These are phyloP conservation scores for Epiblema foenella DNA, from an alignment of 2,888 invertebrate genomes.

Conservation along the genomic window DNA sequence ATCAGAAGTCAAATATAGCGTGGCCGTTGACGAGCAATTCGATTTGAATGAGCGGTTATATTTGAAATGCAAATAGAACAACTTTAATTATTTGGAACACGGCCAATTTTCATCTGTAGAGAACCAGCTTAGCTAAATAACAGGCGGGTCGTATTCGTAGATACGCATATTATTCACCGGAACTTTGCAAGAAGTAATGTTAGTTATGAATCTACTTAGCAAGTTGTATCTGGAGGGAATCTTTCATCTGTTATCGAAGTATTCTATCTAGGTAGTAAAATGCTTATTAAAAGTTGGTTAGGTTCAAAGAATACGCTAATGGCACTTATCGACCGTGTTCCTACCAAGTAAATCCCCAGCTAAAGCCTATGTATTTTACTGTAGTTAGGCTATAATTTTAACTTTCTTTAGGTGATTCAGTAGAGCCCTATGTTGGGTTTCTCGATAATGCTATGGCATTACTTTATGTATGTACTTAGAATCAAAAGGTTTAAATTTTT, in stretches of 20 bases:
- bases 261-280: not conserved
- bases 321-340: not conserved
- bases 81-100: constrained; percentile 25
- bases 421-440: not conserved
- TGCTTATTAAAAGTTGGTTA: not conserved
- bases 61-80: constrained; percentile 23
- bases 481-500: too few species aligned
- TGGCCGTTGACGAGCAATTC: not conserved
- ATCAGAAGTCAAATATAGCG: not conserved
- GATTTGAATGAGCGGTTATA: not conserved
- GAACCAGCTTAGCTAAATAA: not conserved
- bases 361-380: not conserved
- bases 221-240: too few species aligned
- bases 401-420: not conserved
- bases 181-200: too few species aligned
- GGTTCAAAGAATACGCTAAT: not conserved
- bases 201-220: too few species aligned
- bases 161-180: too few species aligned
- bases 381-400: not conserved
- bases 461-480: too few species aligned
- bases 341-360: too few species aligned
- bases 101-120: constrained; percentile 29
- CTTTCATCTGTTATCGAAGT: too few species aligned
- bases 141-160: too few species aligned
- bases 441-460: not conserved